Conservation (phyloP, 2,113 vertebrate species). For the Halcyon senegalensis region DNA sequence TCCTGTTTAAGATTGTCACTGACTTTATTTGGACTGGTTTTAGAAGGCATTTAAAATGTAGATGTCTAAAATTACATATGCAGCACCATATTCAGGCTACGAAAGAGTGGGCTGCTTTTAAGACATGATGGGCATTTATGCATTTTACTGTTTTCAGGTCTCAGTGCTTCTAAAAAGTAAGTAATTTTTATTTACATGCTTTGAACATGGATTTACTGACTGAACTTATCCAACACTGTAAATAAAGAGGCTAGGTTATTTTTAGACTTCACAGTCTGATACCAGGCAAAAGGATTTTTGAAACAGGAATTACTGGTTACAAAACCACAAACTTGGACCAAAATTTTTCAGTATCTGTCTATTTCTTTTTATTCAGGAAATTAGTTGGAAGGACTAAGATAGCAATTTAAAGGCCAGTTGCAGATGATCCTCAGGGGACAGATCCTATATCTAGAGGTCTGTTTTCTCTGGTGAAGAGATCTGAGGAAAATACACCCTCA, state of each 20-base stretch:
- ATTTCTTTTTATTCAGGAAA: background rate
- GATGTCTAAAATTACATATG: background rate
- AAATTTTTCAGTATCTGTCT: background rate
- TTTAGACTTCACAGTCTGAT: background rate
- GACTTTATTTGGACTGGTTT: background rate
- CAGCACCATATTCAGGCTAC: background rate
- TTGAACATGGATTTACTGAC: background rate
- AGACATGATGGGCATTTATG: background rate
- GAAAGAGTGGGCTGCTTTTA: background rate
- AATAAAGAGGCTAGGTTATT: constrained; percentile 10
- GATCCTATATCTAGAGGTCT: background rate
- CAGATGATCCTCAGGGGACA: background rate
- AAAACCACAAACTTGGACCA: background rate
- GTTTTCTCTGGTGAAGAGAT: background rate
- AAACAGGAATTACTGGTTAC: background rate
- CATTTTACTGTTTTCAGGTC: background rate
- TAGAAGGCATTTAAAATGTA: background rate
- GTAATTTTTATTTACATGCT: background rate
- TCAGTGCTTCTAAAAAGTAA: background rate
- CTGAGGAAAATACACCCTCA: background rate
- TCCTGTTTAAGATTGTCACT: background rate
- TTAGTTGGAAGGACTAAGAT: background rate
- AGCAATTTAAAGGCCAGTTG: background rate
- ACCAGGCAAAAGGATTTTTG: background rate
- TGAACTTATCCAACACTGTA: background rate